Evolutionary conservation across 1,140 invertebrate species (phyloP), one percentile per base, ranked within the genome.

Genomic region (Drosophila biarmipes): DNA sequence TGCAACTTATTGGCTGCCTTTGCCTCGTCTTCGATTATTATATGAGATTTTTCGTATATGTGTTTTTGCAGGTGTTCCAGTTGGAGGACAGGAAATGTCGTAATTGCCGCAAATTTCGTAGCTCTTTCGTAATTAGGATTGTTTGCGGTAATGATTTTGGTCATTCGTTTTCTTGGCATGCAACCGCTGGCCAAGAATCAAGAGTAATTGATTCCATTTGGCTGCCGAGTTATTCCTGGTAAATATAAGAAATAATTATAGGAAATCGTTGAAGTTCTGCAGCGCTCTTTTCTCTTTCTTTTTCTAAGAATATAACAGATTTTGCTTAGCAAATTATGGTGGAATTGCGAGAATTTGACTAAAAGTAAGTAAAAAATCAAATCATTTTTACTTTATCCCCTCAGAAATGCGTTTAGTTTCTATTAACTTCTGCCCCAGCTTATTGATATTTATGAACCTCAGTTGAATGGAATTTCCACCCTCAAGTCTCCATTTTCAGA

Each of bases 41-140:
- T 78, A 58, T 29, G 53, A 40, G 49, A 62, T 78, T 55, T 56
- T 54, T 12, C 34, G 55, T 19, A 31, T 12, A 19, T 64, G 35
- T 10, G 37, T 72, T 62, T 62, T 69, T 77, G 63, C 73, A 76
- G 63, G 55, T 77, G 74, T 71, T 77, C 51, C 58, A 59, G 35
- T 42, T 71, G 54, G 54, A 54, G 54, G 62, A 63, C 80, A 73
- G 80, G 80, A 84, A 79, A 79, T 84, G 75, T 49, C 24, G 75
- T 82, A 82, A 82, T 82, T 79, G 80, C 64, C 67, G 40, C 46
- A 59, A 79, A 75, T 72, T 84, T 81, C 63, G 78, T 73, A 58
- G 67, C 55, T 76, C 67, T 77, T 77, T 63, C 31, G 67, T 71
- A 61, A 81, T 81, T 73, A 64, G 78, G 45, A 56, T 54, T 79